These are phyloP conservation scores for Aulostomus chinensis DNA, from an alignment of 2,797 vertebrate genomes.

Conservation along the genomic window DNA sequence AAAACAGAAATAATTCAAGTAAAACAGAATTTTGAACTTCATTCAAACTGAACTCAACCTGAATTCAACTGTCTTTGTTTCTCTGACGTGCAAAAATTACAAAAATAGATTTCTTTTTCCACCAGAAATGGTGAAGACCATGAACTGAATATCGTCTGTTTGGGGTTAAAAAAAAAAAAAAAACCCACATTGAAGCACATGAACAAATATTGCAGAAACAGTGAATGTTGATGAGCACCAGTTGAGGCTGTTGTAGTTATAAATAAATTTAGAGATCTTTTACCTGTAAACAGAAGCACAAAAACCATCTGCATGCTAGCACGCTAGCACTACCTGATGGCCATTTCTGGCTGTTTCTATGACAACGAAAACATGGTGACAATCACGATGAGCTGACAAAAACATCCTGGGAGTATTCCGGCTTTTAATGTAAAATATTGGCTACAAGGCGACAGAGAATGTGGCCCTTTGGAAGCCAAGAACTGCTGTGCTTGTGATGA, in stretches of 20 bases:
- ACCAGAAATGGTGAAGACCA: conserved; percentile 25
- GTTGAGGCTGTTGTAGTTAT: conserved; percentile 37
- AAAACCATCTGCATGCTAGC: conserved; percentile 5
- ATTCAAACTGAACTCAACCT: conserved; percentile 50
- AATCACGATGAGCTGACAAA: conserved; percentile 12
- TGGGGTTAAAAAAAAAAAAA: background rate
- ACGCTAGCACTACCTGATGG: background rate
- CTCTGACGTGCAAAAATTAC: conserved; percentile 58
- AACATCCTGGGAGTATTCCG: too few relatives aligned
- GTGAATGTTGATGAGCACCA: conserved; percentile 41
- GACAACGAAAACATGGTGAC: conserved; percentile 1
- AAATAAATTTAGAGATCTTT: conserved; percentile 41
- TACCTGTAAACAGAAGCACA: conserved; percentile 33
- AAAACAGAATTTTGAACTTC: conserved; percentile 52
- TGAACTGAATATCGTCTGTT: conserved; percentile 5
- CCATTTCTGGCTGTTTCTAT: background rate
- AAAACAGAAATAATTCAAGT: conserved; percentile 58
- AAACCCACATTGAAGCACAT: background rate
- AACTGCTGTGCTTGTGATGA: too few relatives aligned
- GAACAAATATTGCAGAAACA: conserved; percentile 12
- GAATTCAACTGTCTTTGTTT: conserved; percentile 35
- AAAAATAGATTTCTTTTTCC: conserved; percentile 35
- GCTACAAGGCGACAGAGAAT: too few relatives aligned
- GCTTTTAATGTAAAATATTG: too few relatives aligned
- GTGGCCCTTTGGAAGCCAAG: too few relatives aligned